Evolutionary conservation across 2,888 invertebrate genomes (phyloP).

Genomic region (Argynnis bischoffii): DNA sequence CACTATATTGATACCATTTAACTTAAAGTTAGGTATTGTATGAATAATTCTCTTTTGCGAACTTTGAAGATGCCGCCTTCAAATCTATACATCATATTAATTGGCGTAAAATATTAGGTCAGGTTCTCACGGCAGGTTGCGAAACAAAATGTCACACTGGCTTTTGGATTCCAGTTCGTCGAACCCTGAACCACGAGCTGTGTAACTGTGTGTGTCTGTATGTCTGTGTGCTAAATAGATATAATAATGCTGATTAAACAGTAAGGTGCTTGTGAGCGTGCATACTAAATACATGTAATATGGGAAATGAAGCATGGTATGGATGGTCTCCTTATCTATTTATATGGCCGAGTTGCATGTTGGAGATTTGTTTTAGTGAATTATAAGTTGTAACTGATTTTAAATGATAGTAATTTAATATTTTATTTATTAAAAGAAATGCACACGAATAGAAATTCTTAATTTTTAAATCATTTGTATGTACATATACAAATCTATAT

Average conservation of each 20-base stretch:
- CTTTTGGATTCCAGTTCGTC: slow-evolving; percentile 41
- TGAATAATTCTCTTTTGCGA: neutral
- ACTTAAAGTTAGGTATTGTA: neutral
- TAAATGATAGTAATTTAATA: too few species aligned
- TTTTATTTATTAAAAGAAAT: too few species aligned
- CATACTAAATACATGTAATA: slow-evolving; percentile 6
- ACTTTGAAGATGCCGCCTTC: neutral
- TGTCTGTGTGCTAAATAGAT: neutral
- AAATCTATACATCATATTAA: slow-evolving; percentile 39
- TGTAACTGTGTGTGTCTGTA: neutral
- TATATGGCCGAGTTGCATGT: neutral
- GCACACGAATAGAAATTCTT: too few species aligned
- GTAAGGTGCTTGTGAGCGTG: neutral
- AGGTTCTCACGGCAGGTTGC: slow-evolving; percentile 25
- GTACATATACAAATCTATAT: too few species aligned
- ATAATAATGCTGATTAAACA: slow-evolving; percentile 11
- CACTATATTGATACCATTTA: neutral
- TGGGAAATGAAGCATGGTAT: neutral
- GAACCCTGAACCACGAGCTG: slow-evolving; percentile 34
- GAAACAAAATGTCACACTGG: slow-evolving; percentile 39
- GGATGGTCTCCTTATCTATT: neutral
- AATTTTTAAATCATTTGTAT: too few species aligned
- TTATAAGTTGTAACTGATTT: too few species aligned
- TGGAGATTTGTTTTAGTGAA: too few species aligned
- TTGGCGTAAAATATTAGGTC: slow-evolving; percentile 41